Evolutionary conservation across 2,888 invertebrate species (phyloP).

Genomic region (Epinotia ramella): DNA sequence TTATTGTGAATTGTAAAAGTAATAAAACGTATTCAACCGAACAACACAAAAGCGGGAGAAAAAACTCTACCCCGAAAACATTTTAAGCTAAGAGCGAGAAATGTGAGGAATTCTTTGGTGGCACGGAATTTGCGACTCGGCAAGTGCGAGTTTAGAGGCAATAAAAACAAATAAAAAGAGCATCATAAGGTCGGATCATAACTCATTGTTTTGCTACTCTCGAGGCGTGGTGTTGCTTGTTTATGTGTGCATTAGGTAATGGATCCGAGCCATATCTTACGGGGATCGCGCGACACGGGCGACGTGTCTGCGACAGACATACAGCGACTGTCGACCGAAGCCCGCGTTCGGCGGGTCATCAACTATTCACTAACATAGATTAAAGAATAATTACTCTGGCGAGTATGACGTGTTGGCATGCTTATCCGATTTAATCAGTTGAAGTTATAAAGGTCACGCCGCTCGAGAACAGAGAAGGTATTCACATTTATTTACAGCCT

Average conservation of each 20-base stretch:
- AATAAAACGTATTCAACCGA: constrained; percentile 56
- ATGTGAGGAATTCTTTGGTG: constrained; percentile 58
- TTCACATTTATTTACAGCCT: background rate
- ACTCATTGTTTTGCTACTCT: constrained; percentile 77
- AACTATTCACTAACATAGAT: constrained; percentile 39
- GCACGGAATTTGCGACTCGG: constrained; percentile 64
- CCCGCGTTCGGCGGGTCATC: constrained; percentile 22
- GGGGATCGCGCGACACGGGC: constrained; percentile 58
- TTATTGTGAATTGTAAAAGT: constrained; percentile 51
- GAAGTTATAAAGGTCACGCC: constrained; percentile 40
- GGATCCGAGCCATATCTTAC: constrained; percentile 72
- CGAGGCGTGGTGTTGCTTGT: constrained; percentile 56
- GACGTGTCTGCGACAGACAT: constrained; percentile 56
- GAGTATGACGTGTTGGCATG: constrained; percentile 30
- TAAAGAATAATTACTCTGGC: constrained; percentile 41
- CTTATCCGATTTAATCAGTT: constrained; percentile 25
- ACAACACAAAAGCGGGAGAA: constrained; percentile 46
- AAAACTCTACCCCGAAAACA: constrained; percentile 55
- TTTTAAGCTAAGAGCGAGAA: constrained; percentile 59
- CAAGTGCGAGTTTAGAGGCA: constrained; percentile 70
- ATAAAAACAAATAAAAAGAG: constrained; percentile 78
- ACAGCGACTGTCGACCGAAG: constrained; percentile 24
- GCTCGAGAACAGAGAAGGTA: constrained; percentile 15
- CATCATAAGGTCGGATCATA: constrained; percentile 73
- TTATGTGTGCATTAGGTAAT: constrained; percentile 80